Conservation (phyloP, 2,113 vertebrate species). For the Sialia sialis region DNA sequence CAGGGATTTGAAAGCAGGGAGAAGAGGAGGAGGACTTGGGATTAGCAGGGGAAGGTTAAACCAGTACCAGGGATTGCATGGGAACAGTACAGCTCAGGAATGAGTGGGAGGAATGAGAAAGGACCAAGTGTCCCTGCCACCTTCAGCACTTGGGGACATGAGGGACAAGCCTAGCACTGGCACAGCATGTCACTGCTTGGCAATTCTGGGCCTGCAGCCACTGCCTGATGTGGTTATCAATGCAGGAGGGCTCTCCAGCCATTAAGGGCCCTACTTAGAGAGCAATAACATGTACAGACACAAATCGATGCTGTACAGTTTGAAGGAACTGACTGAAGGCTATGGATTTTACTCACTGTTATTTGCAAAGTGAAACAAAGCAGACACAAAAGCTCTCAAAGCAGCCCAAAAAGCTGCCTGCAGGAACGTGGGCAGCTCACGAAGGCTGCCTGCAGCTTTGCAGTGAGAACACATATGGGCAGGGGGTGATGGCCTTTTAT, state of each 20-base stretch:
- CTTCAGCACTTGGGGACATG: not conserved
- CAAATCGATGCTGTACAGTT: not conserved
- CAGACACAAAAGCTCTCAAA: not conserved
- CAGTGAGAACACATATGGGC: constrained; percentile 31
- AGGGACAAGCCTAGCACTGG: not conserved
- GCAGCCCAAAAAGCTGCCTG: not conserved
- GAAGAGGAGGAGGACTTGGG: not conserved
- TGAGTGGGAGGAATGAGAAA: not conserved
- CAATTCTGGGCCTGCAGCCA: not conserved
- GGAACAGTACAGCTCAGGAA: not conserved
- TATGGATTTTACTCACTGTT: not conserved
- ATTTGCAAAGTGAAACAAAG: not conserved
- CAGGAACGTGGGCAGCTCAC: constrained; percentile 18
- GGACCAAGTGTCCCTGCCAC: not conserved
- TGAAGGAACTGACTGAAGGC: not conserved
- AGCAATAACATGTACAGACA: not conserved
- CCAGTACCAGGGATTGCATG: not conserved
- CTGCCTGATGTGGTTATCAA: not conserved
- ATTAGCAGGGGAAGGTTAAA: not conserved
- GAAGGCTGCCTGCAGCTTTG: not conserved
- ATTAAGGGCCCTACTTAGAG: not conserved
- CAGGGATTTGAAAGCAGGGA: not conserved
- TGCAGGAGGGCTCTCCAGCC: not conserved
- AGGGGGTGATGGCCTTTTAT: constrained; percentile 39
- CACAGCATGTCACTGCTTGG: rapidly evolving